Evolutionary conservation across 2,113 vertebrate genomes (phyloP).

Genomic region (Saiga tatarica): DNA sequence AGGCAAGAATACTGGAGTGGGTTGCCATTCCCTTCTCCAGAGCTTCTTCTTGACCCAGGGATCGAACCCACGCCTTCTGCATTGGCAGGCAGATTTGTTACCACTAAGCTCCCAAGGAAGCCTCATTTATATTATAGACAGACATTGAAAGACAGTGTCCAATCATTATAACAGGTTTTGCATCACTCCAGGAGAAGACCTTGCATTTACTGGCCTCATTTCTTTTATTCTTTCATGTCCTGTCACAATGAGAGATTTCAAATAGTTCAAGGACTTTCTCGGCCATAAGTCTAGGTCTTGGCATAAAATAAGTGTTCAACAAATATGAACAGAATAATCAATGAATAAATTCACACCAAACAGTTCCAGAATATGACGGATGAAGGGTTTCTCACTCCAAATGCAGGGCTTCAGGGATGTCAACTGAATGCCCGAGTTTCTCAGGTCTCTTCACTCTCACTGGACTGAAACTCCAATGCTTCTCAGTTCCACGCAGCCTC

Average conservation of each 20-base stretch:
- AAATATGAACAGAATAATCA: neutral
- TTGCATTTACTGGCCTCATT: neutral
- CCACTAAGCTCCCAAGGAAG: neutral
- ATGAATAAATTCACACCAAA: neutral
- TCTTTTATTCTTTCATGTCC: neutral
- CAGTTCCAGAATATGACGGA: neutral
- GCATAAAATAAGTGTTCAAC: neutral
- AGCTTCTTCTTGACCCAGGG: neutral
- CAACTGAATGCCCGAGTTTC: neutral
- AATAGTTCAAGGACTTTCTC: neutral
- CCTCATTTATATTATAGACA: neutral
- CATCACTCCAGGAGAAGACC: neutral
- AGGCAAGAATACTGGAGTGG: neutral
- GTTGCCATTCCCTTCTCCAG: neutral
- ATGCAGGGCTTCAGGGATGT: rapidly evolving
- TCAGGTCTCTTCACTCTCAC: neutral
- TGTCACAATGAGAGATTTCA: neutral
- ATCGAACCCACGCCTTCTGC: neutral
- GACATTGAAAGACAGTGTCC: neutral
- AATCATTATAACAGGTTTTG: neutral
- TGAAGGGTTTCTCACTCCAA: neutral
- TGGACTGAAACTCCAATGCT: neutral
- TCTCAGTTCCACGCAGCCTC: neutral
- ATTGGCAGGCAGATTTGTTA: neutral
- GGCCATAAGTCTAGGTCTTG: neutral